Percentiles rank a stretch among this genome's conserved stretches.
Evolutionary conservation across 2,888 invertebrate species (phyloP).

Genomic region (Amitus sp.): DNA sequence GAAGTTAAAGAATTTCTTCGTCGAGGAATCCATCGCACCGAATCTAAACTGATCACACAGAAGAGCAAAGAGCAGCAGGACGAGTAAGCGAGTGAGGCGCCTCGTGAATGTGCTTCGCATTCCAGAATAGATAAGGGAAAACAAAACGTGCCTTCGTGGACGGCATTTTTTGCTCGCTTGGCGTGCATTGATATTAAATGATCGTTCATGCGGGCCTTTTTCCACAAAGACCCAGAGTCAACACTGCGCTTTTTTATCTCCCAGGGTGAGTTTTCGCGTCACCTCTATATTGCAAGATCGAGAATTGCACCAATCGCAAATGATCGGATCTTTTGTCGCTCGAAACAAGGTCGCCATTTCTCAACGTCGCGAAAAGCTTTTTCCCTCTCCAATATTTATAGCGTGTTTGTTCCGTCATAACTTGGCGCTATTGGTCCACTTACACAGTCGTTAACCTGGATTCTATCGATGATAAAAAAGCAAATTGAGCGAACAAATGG

Average conservation of each 20-base stretch:
- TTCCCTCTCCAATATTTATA: conserved; percentile 10
- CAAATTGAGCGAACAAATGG: not conserved
- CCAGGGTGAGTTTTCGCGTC: not conserved
- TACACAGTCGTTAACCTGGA: conserved; percentile 31
- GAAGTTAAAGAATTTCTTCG: no score
- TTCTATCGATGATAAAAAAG: conserved; percentile 20
- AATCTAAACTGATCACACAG: no score
- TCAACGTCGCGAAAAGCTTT: not conserved
- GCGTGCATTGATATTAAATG: not conserved
- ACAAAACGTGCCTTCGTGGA: not conserved
- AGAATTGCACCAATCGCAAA: not conserved
- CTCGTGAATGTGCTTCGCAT: no score
- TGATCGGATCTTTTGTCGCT: not conserved
- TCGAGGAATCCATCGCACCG: no score
- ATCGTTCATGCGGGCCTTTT: not conserved
- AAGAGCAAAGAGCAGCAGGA: conserved; percentile 13
- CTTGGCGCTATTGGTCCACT: conserved; percentile 27
- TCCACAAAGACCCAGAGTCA: not conserved
- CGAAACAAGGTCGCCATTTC: not conserved
- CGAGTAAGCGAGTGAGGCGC: no score
- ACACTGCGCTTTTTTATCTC: not conserved
- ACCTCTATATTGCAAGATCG: not conserved
- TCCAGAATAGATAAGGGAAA: no score
- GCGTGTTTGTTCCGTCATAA: conserved; percentile 19
- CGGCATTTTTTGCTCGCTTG: not conserved